Percentiles rank a stretch among this genome's conserved stretches.
Evolutionary conservation across 2,797 vertebrate genomes (phyloP).

Genomic region (Octomys mimax): DNA sequence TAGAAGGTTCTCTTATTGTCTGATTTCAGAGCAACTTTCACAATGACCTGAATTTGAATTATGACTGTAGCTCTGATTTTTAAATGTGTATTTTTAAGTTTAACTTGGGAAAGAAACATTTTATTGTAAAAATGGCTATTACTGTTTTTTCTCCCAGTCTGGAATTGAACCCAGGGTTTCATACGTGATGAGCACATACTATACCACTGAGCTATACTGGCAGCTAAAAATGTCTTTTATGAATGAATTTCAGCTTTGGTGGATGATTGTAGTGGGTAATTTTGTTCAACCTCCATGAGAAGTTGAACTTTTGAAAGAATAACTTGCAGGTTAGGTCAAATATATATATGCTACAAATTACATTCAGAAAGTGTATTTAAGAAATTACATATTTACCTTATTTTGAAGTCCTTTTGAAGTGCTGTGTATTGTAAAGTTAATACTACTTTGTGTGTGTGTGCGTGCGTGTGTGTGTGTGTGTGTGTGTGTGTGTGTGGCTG

Average conservation of each 20-base stretch:
- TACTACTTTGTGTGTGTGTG: constrained; percentile 3
- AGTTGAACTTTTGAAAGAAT: constrained; percentile 44
- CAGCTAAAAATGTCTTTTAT: neutral
- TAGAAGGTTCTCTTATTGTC: constrained; percentile 17
- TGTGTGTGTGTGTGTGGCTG: no score
- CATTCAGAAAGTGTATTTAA: constrained; percentile 24
- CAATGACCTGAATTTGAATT: constrained; percentile 51
- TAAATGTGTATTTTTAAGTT: neutral
- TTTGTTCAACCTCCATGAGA: neutral
- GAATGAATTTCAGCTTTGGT: constrained; percentile 45
- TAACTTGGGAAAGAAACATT: constrained; percentile 41
- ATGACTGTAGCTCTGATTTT: neutral
- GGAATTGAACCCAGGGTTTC: neutral
- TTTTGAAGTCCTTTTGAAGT: constrained; percentile 41
- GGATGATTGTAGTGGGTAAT: neutral
- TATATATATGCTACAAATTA: constrained; percentile 1
- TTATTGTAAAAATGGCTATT: neutral
- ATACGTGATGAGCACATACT: neutral
- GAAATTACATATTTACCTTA: constrained; percentile 45
- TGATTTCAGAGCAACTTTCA: constrained; percentile 25
- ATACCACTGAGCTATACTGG: no score
- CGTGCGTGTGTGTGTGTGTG: no score
- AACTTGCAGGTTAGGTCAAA: neutral
- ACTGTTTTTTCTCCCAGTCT: no score
- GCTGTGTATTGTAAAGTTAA: constrained; percentile 31